Evolutionary conservation across 2,797 vertebrate species (phyloP).

Genomic region (Knipowitschia caucasica): DNA sequence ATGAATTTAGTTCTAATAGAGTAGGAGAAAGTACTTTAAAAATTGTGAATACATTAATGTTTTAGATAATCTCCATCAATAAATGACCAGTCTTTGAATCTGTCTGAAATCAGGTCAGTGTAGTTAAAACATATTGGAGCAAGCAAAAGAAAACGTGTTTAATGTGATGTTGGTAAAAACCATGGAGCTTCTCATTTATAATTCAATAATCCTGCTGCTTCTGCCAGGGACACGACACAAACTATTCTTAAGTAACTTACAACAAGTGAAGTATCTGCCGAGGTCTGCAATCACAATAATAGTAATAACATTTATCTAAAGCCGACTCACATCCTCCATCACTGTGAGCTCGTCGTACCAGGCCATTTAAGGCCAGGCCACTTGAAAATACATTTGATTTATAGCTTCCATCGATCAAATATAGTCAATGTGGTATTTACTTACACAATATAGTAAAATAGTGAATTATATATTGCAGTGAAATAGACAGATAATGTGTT

Average conservation of each 20-base stretch:
- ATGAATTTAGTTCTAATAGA: too few species aligned
- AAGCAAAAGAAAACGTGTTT: background rate
- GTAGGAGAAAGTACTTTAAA: too few species aligned
- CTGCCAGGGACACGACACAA: constrained; percentile 8
- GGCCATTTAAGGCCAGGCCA: background rate
- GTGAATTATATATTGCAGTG: background rate
- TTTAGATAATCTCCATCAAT: too few species aligned
- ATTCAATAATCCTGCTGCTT: constrained; percentile 1
- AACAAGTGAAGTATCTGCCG: constrained; percentile 1
- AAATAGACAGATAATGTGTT: too few species aligned
- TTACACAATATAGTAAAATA: background rate
- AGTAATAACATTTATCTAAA: constrained; percentile 11
- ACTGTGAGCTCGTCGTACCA: background rate
- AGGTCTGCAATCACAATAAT: background rate
- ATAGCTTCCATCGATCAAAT: background rate
- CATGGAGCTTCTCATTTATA: background rate
- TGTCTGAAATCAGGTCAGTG: too few species aligned
- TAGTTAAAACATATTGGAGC: too few species aligned
- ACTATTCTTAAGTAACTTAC: background rate
- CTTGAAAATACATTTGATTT: background rate
- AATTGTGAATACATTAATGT: too few species aligned
- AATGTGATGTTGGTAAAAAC: background rate
- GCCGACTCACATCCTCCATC: constrained; percentile 3
- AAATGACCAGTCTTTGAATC: too few species aligned
- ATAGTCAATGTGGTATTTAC: background rate